Percentiles rank a stretch among this genome's conserved stretches.
These are phyloP conservation scores for Ephestia elutella DNA, from an alignment of 1,140 invertebrate species.

Conservation along the genomic window DNA sequence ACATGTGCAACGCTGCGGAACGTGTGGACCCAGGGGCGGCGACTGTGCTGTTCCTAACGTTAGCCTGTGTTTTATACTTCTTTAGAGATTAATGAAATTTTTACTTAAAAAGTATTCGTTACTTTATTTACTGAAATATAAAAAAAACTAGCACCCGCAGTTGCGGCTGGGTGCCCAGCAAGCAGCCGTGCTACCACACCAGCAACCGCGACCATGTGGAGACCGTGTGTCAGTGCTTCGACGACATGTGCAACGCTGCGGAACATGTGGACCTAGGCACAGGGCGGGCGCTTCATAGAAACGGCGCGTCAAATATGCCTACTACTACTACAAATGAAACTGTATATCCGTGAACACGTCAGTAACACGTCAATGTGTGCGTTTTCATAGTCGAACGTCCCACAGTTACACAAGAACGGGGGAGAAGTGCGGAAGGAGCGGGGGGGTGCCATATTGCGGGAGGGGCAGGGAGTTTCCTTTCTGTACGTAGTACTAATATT, in stretches of 20 bases:
- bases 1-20: conserved; percentile 66
- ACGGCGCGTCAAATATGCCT: too few relatives aligned
- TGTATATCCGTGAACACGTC: conserved; percentile 66
- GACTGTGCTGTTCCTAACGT: conserved; percentile 24
- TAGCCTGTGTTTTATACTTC: conserved; percentile 38
- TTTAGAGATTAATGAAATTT: conserved; percentile 18
- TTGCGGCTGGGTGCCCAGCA: conserved; percentile 69
- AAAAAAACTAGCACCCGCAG: conserved; percentile 43
- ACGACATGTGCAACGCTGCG: conserved; percentile 69
- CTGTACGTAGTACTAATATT: too few relatives aligned
- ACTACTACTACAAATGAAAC: too few relatives aligned
- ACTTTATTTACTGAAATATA: too few relatives aligned
- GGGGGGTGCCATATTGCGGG: too few relatives aligned
- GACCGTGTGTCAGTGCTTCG: conserved; percentile 73
- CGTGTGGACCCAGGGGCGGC: neutral
- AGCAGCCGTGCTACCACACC: conserved; percentile 68
- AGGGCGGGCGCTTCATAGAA: conserved; percentile 9
- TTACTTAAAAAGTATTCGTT: too few relatives aligned
- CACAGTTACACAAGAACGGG: too few relatives aligned
- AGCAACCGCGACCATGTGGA: conserved; percentile 74
- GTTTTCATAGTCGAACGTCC: too few relatives aligned
- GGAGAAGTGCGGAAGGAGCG: too few relatives aligned
- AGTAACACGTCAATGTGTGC: too few relatives aligned
- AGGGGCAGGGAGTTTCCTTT: too few relatives aligned
- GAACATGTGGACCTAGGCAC: neutral